Evolutionary conservation across 2,113 vertebrate genomes (phyloP).

Genomic region (Empidonax alnorum): DNA sequence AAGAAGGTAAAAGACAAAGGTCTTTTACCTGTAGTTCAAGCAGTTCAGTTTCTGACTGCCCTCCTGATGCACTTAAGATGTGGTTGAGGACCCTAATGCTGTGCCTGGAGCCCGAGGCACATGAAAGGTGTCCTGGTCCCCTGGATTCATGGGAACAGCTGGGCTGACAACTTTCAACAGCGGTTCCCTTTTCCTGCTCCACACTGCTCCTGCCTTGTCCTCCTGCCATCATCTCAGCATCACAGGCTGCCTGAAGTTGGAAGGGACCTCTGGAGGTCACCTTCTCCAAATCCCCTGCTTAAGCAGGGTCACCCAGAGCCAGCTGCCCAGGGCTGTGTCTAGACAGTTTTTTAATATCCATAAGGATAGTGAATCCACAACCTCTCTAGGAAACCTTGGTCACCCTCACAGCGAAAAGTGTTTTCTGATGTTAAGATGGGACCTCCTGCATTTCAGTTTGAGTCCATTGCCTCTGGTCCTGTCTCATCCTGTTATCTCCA

Average conservation of each 20-base stretch:
- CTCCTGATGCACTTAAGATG: not conserved
- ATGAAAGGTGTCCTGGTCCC: not conserved
- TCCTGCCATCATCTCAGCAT: not conserved
- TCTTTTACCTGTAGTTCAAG: not conserved
- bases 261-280: not conserved
- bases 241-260: not conserved
- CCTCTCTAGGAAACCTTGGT: not conserved
- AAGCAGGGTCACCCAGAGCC: not conserved
- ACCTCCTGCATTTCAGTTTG: not conserved
- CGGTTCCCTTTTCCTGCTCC: not conserved
- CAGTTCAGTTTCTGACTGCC: not conserved
- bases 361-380: not conserved
- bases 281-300: not conserved
- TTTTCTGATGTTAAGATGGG: not conserved
- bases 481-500: not conserved
- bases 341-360: not conserved
- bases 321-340: not conserved
- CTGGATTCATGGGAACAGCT: not conserved
- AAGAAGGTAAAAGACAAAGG: not conserved
- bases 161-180: not conserved
- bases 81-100: rapidly evolving
- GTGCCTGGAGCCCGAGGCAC: not conserved
- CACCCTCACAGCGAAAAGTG: not conserved
- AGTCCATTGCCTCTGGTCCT: not conserved
- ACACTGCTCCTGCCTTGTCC: not conserved